Base-by-base conservation (phyloP, 92 coral and sea anemone genomes). In the Porites cylindrica region DNA sequence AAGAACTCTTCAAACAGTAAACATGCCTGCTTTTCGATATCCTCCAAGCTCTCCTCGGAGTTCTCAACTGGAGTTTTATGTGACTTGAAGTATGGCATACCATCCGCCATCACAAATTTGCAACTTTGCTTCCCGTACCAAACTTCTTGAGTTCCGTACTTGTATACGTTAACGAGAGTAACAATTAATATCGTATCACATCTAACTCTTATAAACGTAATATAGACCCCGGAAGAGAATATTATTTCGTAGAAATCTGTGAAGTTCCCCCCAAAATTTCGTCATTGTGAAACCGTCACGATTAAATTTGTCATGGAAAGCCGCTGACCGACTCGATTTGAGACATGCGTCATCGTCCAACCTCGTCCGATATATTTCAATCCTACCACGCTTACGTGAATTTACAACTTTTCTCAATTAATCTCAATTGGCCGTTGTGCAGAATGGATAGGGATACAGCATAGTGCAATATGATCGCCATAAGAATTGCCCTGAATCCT, bases 1-100 rank as follows among this genome's bases (percentile, higher is more conserved):
- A 95, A 77, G 73, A 91, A 96, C 82, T 96, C 98, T 59, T 96
- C 99, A 88, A 91, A 96, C 8, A 96, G 93, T 65, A 81, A 65
- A 66, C 88, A 91, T 12, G 95, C 91, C 77, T 96, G 94, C 59
- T 64, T 52, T 76, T 82, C 92, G 58, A 96, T 91, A 50, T 87
- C 92, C 66, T 92, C 90, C 7, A 77, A 71, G 68, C 86, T 66
- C 14, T 68, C 82, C 6, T 89, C 95, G 5, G 4, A 79, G 82
- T 82, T 85, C 60, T 90, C 95, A 8, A 87, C 89, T 50, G 97
- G 91, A 65, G 76, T 82, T 75, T 89, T 91, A 5, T 72, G 38
- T 10, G 86, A 9, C 63, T 90, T 90, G 56, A 72, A 87, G 13
- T 82, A 78, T 18, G 92, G 86, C 86, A 85, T 90, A 3, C 80